phyloP scores from a whole-genome alignment of 2,888 invertebrate genomes.

The Liodrosophila aerea region DNA sequence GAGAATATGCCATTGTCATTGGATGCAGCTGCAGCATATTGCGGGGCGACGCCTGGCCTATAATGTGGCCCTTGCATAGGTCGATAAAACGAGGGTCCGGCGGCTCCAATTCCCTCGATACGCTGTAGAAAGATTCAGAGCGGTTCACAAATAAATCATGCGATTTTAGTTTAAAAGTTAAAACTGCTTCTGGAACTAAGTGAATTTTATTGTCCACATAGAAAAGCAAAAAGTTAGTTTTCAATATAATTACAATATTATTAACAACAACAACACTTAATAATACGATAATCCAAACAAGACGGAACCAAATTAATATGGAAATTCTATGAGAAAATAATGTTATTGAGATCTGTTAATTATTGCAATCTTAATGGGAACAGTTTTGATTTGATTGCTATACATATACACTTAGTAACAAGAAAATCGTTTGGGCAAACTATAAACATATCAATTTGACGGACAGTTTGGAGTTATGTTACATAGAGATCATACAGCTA shows the following conservation, averaged over 20 bases:
- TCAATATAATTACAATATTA: slow-evolving; percentile 8
- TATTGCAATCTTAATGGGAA: no score
- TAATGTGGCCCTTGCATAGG: slow-evolving; percentile 84
- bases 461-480: background rate
- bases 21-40: slow-evolving; percentile 69
- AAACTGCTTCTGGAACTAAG: background rate
- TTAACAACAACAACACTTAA: slow-evolving; percentile 43
- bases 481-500: slow-evolving; percentile 1
- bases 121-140: slow-evolving; percentile 83
- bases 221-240: slow-evolving; percentile 21
- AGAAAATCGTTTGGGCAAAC: no score
- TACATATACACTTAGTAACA: no score
- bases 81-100: slow-evolving; percentile 84
- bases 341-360: no score
- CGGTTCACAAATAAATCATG: background rate
- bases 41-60: slow-evolving; percentile 81
- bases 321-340: no score
- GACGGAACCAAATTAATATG: no score
- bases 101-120: slow-evolving; percentile 84
- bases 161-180: background rate
- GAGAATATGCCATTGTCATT: slow-evolving; percentile 85
- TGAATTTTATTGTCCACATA: slow-evolving; percentile 38
- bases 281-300: background rate
- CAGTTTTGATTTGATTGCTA: no score
- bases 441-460: no score